A percentile compares a stretch with the other conserved stretches of the same genome.
Evolutionary conservation across 2,113 vertebrate species (phyloP).

Genomic region (Halcyon malimbica): DNA sequence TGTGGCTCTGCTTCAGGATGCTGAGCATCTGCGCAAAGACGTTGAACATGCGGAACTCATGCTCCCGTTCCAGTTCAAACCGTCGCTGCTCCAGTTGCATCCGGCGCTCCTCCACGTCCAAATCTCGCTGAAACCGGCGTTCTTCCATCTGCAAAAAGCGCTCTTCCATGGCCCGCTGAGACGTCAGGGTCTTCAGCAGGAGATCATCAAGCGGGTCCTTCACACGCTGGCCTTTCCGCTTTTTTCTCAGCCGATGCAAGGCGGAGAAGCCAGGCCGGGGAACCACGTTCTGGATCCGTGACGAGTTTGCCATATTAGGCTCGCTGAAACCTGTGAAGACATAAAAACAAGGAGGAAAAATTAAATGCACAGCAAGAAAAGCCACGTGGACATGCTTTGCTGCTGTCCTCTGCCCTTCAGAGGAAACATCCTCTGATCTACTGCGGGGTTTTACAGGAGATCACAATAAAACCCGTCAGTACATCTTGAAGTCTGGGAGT

Average conservation of each 20-base stretch:
- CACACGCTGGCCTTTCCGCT: conserved; percentile 32
- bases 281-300: conserved; percentile 23
- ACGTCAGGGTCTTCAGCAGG: conserved; percentile 77
- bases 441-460: not conserved
- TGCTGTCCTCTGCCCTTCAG: not conserved
- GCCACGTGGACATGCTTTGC: not conserved
- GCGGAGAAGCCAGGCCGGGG: conserved; percentile 9
- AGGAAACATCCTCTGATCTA: not conserved
- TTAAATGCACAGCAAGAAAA: not conserved
- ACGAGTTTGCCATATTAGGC: conserved; percentile 72
- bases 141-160: conserved; percentile 81
- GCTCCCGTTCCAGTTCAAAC: conserved; percentile 77
- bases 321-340: conserved; percentile 73
- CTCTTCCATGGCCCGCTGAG: conserved; percentile 81
- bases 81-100: conserved; percentile 82
- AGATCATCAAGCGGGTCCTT: conserved; percentile 72
- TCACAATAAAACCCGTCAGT: not conserved
- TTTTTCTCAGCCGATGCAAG: conserved; percentile 51
- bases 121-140: conserved; percentile 75
- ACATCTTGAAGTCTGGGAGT: not conserved
- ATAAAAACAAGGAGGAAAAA: not conserved
- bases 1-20: conserved; percentile 62
- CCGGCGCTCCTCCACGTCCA: conserved; percentile 80
- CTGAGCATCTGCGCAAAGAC: conserved; percentile 77
- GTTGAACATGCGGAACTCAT: conserved; percentile 82